Conservation (phyloP, 2,113 vertebrate genomes). For the Athene cunicularia region DNA sequence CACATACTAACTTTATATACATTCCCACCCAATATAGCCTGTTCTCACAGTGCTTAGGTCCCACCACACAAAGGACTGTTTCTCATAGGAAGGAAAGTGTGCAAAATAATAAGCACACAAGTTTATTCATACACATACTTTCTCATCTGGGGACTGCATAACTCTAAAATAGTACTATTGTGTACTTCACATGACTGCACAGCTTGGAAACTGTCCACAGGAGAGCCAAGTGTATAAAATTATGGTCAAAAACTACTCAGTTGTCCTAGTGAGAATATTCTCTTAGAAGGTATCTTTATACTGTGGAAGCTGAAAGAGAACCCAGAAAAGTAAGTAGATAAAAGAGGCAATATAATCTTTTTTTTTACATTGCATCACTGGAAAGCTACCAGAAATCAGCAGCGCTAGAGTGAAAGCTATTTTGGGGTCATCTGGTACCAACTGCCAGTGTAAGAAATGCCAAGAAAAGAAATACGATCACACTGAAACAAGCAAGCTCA, state of each 20-base stretch:
- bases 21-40: not conserved
- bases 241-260: not conserved
- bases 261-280: not conserved
- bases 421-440: not conserved
- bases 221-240: not conserved
- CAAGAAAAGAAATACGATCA: not conserved
- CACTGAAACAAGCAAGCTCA: not conserved
- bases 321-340: not conserved
- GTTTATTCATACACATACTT: not conserved
- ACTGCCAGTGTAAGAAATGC: not conserved
- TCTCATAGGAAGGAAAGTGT: not conserved
- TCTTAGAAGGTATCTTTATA: not conserved
- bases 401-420: not conserved
- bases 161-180: not conserved
- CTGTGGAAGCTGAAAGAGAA: not conserved
- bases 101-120: not conserved
- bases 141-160: not conserved
- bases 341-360: not conserved
- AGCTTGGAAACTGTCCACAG: not conserved
- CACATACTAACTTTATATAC: not conserved
- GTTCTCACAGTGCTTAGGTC: not conserved
- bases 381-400: not conserved
- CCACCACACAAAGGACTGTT: not conserved
- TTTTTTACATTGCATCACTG: not conserved
- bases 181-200: not conserved